phyloP scores from a whole-genome alignment of 1,140 invertebrate species.

The Drosophila pseudoobscura region DNA sequence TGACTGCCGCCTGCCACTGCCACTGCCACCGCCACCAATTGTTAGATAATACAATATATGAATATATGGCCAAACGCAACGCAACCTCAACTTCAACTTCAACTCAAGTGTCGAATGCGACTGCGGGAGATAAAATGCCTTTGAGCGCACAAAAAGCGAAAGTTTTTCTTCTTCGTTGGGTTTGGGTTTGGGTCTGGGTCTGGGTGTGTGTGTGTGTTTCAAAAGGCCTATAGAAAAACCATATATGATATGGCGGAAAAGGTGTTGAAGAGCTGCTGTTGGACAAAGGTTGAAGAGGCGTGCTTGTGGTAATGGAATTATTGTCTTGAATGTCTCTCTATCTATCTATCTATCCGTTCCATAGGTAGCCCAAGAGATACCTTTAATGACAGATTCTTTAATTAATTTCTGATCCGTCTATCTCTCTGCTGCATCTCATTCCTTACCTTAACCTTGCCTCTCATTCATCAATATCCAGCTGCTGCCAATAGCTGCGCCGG shows the following conservation, averaged over 20 bases:
- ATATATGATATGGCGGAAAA: conserved; percentile 41
- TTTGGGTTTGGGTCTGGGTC: not conserved
- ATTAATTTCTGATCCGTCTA: too few relatives aligned
- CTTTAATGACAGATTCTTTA: too few relatives aligned
- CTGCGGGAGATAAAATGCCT: conserved; percentile 18
- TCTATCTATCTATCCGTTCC: too few relatives aligned
- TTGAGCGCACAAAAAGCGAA: conserved; percentile 43
- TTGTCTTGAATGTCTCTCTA: not conserved
- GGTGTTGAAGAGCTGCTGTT: not conserved
- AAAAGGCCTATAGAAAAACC: too few relatives aligned
- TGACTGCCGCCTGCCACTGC: conserved; percentile 11
- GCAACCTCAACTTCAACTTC: conserved; percentile 1
- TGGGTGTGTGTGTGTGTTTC: not conserved
- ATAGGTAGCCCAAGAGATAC: too few relatives aligned
- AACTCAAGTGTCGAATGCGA: conserved; percentile 17
- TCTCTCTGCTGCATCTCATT: not conserved
- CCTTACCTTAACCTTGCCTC: conserved; percentile 35
- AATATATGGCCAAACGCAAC: conserved; percentile 17
- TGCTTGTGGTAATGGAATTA: too few relatives aligned
- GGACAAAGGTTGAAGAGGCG: too few relatives aligned
- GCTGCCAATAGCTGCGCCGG: conserved; percentile 12
- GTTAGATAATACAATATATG: conserved; percentile 48
- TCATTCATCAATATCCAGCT: conserved; percentile 31
- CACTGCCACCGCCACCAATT: not conserved
- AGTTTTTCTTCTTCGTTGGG: conserved; percentile 43